phyloP scores from a whole-genome alignment of 2,113 vertebrate species.

The Dendrocopos noguchii region DNA sequence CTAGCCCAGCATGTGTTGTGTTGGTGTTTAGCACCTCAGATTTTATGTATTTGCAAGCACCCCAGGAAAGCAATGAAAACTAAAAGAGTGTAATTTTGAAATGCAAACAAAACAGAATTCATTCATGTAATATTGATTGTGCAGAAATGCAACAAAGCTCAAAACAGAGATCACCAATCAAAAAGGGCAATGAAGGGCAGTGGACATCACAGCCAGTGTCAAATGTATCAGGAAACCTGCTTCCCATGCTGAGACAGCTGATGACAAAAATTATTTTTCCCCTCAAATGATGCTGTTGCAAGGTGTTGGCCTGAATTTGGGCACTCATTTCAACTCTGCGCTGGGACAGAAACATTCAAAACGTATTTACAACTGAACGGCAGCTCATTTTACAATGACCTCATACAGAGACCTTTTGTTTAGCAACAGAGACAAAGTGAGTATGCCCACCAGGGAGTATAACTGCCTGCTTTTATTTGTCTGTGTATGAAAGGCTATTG shows the following conservation, averaged over 20 bases:
- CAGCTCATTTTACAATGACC: conserved; percentile 79
- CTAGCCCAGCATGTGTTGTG: not conserved
- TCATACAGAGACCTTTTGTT: conserved; percentile 83
- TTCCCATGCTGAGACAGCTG: conserved; percentile 54
- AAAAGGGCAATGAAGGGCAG: not conserved
- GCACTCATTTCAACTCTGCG: conserved; percentile 78
- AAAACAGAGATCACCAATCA: conserved; percentile 16
- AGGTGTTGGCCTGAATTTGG: conserved; percentile 81
- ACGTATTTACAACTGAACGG: conserved; percentile 79
- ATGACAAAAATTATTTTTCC: conserved; percentile 76
- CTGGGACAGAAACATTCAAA: conserved; percentile 77
- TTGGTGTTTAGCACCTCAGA: not conserved
- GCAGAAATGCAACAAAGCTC: not conserved
- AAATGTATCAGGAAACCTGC: conserved; percentile 22
- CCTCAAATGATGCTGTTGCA: conserved; percentile 68
- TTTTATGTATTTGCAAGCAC: not conserved
- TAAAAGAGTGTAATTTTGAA: not conserved
- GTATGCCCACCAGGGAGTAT: conserved; percentile 70
- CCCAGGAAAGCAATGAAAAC: not conserved
- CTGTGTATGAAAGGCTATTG: conserved; percentile 67
- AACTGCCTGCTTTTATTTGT: conserved; percentile 65
- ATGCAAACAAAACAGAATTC: not conserved
- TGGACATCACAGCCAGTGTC: conserved; percentile 35
- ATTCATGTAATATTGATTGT: not conserved
- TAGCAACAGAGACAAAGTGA: conserved; percentile 70